Percentiles rank a stretch among this genome's conserved stretches.
Conservation (phyloP, 2,888 invertebrate species). For the Epistrophe eligans region DNA sequence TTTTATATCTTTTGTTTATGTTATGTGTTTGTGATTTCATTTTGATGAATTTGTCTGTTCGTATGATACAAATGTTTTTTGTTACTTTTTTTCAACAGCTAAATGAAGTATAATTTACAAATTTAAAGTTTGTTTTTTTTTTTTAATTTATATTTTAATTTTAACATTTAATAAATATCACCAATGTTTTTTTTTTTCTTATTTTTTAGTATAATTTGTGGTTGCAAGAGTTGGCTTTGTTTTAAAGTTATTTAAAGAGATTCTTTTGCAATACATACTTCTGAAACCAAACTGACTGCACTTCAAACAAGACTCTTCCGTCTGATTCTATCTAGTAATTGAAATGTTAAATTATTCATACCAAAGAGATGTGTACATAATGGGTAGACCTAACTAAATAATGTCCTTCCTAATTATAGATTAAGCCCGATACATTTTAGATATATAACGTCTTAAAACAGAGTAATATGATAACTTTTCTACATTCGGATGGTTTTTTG, state of each 20-base stretch:
- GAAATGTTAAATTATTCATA: no score
- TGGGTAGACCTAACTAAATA: no score
- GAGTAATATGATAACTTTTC: no score
- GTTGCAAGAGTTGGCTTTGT: slow-evolving; percentile 39
- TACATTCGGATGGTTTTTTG: no score
- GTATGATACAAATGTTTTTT: slow-evolving; percentile 66
- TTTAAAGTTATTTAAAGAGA: slow-evolving; percentile 15
- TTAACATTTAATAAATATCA: slow-evolving; percentile 75
- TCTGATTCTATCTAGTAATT: neutral
- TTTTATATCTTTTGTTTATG: slow-evolving; percentile 25
- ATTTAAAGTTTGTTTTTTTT: slow-evolving; percentile 39
- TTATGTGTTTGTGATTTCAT: slow-evolving; percentile 65
- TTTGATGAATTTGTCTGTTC: slow-evolving; percentile 46
- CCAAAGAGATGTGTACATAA: no score
- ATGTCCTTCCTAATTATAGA: no score
- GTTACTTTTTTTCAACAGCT: slow-evolving; percentile 60
- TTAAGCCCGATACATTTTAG: no score
- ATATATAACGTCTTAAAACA: no score
- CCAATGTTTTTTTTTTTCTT: slow-evolving; percentile 59
- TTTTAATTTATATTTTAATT: slow-evolving; percentile 34
- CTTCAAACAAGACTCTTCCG: neutral
- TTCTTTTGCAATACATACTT: slow-evolving; percentile 15
- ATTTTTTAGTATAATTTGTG: slow-evolving; percentile 37
- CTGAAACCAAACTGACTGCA: neutral
- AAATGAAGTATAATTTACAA: slow-evolving; percentile 67